Base-by-base conservation (phyloP, 2,113 vertebrate genomes). In the Zosterops lateralis region DNA sequence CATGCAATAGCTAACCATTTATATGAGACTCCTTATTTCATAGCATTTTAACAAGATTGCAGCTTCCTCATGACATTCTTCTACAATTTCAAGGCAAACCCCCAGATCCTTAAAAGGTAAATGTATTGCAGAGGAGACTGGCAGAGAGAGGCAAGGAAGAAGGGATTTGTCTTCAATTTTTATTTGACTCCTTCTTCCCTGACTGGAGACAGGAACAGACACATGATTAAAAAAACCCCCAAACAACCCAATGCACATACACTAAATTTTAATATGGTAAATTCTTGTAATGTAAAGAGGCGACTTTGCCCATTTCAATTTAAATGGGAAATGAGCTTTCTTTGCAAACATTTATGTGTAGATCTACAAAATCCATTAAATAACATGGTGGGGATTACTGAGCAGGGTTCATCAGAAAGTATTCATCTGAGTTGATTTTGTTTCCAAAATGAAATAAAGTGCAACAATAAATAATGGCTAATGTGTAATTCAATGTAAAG, bases 401-500 rank as follows among this genome's bases (percentile, higher is more conserved):
- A 93, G 56, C 73, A 73, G 78, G 12, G 40, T 50, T 47, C 73
- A 72, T 42, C 70, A 64, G 44, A 82, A 74, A 76, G 53, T 42
- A 87, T 73, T 88, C 24, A 81, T 53, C 71, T 81, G 62, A 89
- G 68, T 78, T 74, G 70, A 87, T 84, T 68, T 72, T 76, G 21
- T 67, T 91, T 95, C 74, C 79, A 76, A 84, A 93, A 56, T 42
- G 44, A 92, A 94, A 84, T 77, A 76, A 93, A 66, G 73, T 18
- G 60, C 25, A 61, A 92, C 71, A 86, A 90, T 75, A 96, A 82
- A 45, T 87, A 93, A 93, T 14, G 66, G n/a, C 60, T 50, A 78
- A 81, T 71, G 57, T 25, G 51, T 72, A 94, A 78, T 84, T 61
- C 82, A 74, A 62, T 22, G 36, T 86, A 89, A 81, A 92, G 79